Evolutionary conservation across 2,888 invertebrate genomes (phyloP).

Genomic region (Spilarctia lutea): DNA sequence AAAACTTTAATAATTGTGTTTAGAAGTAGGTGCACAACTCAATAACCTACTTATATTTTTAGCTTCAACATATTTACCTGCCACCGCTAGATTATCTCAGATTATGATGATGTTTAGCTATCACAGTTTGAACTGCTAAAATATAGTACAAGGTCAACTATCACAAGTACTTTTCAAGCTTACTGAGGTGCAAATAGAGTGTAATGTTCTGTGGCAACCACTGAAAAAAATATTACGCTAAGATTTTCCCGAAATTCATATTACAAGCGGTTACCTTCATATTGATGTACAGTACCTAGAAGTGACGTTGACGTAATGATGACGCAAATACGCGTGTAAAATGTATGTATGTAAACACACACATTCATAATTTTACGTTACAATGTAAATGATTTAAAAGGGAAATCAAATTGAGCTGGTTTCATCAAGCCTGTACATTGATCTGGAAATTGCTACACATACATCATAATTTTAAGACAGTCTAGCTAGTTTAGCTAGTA

Average conservation of each 20-base stretch:
- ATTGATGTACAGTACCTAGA: background rate
- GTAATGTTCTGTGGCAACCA: background rate
- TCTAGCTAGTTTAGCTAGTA: no score
- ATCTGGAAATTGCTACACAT: background rate
- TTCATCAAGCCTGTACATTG: background rate
- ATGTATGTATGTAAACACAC: background rate
- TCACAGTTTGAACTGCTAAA: conserved; percentile 5
- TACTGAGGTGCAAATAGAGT: background rate
- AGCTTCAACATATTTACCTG: conserved; percentile 17
- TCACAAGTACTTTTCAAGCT: background rate
- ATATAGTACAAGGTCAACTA: conserved; percentile 7
- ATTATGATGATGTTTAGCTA: conserved; percentile 16
- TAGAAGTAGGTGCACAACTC: conserved; percentile 7
- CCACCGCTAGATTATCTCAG: conserved; percentile 22
- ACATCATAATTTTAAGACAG: background rate
- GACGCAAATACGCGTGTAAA: background rate
- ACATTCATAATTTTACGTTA: background rate
- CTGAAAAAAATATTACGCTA: conserved; percentile 4
- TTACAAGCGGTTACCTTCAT: conserved; percentile 5
- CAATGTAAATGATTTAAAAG: background rate
- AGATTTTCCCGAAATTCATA: conserved; percentile 13
- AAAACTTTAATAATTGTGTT: conserved; percentile 4
- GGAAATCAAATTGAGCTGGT: background rate
- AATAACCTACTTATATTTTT: conserved; percentile 24
- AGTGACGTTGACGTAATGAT: conserved; percentile 13